A percentile compares a stretch with the other conserved stretches of the same genome.
These are phyloP conservation scores for Phalacrocorax brasilianus DNA, from an alignment of 2,113 vertebrate species.

Conservation along the genomic window DNA sequence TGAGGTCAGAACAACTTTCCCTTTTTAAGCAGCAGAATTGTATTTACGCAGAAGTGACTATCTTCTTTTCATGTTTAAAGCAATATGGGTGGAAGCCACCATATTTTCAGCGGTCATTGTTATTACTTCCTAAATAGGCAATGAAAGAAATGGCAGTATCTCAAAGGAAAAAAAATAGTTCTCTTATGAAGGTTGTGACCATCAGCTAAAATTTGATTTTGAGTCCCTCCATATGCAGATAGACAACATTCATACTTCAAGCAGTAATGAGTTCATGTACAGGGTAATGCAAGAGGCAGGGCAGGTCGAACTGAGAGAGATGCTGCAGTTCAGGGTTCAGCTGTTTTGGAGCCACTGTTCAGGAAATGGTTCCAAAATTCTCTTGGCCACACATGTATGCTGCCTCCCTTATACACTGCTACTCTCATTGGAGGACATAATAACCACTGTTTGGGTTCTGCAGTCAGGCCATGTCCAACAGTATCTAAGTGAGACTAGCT, in stretches of 20 bases:
- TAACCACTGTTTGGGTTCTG: not conserved
- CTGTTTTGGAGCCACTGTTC: not conserved
- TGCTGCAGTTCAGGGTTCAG: not conserved
- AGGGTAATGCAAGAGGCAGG: not conserved
- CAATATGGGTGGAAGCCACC: not conserved
- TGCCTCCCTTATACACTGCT: not conserved
- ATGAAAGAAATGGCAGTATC: not conserved
- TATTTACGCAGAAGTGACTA: not conserved
- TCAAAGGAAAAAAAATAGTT: not conserved
- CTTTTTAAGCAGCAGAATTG: not conserved
- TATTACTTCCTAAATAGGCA: not conserved
- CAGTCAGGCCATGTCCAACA: not conserved
- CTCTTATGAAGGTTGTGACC: not conserved
- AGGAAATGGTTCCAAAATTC: not conserved
- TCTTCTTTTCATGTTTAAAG: not conserved
- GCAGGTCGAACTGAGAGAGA: not conserved
- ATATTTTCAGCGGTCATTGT: not conserved
- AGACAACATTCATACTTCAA: not conserved
- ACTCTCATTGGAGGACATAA: not conserved
- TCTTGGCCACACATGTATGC: accelerated
- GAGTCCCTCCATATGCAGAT: not conserved
- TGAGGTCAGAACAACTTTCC: not conserved
- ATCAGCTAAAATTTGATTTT: not conserved
- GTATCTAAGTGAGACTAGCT: not conserved
- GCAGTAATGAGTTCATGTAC: accelerated